Base-by-base conservation (phyloP, 92 coral and sea anemone genomes). In the Pocillopora grandis region DNA sequence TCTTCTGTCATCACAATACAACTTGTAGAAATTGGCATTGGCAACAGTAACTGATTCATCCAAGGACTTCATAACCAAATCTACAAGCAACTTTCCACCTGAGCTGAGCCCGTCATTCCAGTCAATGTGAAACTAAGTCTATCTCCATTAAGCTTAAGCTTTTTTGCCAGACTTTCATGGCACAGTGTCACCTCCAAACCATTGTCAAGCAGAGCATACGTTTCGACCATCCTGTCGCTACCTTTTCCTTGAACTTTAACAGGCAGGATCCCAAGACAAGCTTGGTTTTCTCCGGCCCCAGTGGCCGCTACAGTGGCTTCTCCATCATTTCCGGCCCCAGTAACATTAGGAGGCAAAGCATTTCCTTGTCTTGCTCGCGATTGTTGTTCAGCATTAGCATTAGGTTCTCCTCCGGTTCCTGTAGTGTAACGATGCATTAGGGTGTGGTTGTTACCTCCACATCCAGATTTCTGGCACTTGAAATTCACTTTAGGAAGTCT, bases 151-250 rank as follows among this genome's bases (percentile, higher is more conserved):
- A 80, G 68, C 2, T 74, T 78, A 2, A 90, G 88, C 27, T 58
- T 73, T 21, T 83, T 48, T 27, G 52, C 35, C 86, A 88, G 88
- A 3, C 66, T 76, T 69, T 93, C 89, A 77, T 88, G 92, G 68
- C 90, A 93, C 70, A 88, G 89, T 20, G 94, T 93, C 37, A 89
- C 90, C 56, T 93, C 94, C 19, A 88, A 88, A 37, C 93, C 91
- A 85, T 84, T 87, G 85, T 90, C 95, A 75, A 86, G 65, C 33
- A 88, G 57, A 27, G 91, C 97, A 72, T 90, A 90, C 36, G 92
- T 93, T 31, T 85, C 85, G 13, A 88, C 72, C 48, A 73, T 66
- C 48, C 62, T 74, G 69, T 61, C 63, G 35, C 82, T 73, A 33
- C 80, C 86, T 72, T 64, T 85, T 18, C 68, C 86, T 59, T 70